These are phyloP conservation scores for Ceratoteleas bidentatus DNA, from an alignment of 1,140 invertebrate genomes.

Conservation along the genomic window DNA sequence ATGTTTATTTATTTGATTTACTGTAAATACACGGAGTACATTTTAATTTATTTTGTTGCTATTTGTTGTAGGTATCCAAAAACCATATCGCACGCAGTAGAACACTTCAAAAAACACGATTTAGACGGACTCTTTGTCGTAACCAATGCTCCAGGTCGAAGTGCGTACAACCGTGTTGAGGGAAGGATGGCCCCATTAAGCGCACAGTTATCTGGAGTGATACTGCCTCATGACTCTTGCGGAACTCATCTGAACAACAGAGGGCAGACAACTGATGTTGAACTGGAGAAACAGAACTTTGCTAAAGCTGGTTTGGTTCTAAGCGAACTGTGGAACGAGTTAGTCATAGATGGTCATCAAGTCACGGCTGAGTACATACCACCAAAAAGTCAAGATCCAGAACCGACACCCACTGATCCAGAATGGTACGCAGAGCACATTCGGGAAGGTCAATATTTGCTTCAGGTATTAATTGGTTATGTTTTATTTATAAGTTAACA, in stretches of 20 bases:
- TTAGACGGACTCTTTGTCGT: conserved; percentile 77
- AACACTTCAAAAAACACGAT: conserved; percentile 73
- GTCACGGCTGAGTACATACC: no score
- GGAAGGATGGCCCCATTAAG: conserved; percentile 76
- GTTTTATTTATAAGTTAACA: no score
- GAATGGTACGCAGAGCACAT: no score
- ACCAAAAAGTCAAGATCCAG: no score
- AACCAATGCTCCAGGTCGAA: conserved; percentile 71
- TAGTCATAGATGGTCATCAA: no score
- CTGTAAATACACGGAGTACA: background rate
- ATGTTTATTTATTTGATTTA: background rate
- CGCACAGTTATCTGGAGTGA: conserved; percentile 72
- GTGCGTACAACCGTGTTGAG: conserved; percentile 60
- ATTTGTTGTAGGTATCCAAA: conserved; percentile 51
- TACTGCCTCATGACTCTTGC: conserved; percentile 75
- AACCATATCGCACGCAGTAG: conserved; percentile 70
- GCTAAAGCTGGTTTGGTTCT: conserved; percentile 49
- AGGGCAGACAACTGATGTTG: conserved; percentile 71
- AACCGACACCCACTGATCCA: no score
- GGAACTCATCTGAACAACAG: conserved; percentile 73
- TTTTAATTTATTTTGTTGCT: conserved; percentile 8
- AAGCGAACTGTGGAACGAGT: no score
- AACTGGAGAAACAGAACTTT: conserved; percentile 74
- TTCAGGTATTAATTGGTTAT: no score
- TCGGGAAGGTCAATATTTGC: no score